These are phyloP conservation scores for Antheraea assamensis DNA, from an alignment of 2,888 invertebrate species.

Conservation along the genomic window DNA sequence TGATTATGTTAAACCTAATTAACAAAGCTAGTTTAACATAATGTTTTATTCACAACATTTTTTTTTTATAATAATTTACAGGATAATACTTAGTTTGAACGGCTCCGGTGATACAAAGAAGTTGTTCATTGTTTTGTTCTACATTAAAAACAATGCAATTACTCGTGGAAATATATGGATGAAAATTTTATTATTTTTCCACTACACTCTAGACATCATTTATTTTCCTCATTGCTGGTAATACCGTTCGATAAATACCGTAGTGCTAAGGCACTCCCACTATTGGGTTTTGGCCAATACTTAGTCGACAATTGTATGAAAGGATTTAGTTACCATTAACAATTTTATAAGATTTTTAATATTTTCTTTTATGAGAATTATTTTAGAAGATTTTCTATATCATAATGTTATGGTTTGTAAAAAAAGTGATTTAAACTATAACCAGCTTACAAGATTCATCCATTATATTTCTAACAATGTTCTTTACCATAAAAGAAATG, in stretches of 20 bases:
- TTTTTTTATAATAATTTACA: neutral
- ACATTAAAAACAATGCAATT: neutral
- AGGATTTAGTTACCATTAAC: too few species aligned
- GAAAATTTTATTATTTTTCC: neutral
- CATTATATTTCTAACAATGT: neutral
- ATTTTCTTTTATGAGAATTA: neutral
- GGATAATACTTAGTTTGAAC: neutral
- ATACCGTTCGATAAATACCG: neutral
- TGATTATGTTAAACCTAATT: neutral
- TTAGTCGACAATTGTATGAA: too few species aligned
- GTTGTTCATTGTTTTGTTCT: slow-evolving; percentile 11
- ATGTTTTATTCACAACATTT: neutral
- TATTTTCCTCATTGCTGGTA: neutral
- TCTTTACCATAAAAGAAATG: neutral
- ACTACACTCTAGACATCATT: neutral
- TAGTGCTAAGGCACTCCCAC: neutral
- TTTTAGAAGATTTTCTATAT: neutral
- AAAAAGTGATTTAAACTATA: neutral
- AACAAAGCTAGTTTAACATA: neutral
- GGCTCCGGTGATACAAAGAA: neutral
- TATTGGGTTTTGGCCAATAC: neutral
- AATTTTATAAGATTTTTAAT: too few species aligned
- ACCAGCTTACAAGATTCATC: neutral
- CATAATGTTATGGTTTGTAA: neutral
- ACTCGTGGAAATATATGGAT: neutral